Base-by-base conservation (phyloP, 1,140 invertebrate species). In the Micrasema longulum region DNA sequence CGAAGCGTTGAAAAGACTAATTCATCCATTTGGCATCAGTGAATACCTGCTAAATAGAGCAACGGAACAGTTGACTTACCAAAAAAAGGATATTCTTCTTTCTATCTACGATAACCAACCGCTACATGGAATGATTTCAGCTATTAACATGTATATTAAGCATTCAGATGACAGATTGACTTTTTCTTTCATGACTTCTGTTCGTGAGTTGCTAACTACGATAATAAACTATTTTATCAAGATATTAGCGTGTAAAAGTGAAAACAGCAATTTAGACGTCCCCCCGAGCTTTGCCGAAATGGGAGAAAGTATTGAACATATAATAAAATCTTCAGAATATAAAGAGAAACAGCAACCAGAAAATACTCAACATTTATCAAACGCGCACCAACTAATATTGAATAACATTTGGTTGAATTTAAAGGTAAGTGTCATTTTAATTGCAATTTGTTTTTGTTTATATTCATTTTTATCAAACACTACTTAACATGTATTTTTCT, bases 371-470 rank as follows among this genome's bases (percentile, higher is more conserved):
- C 80, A 81, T 77, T 76, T 91, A 71, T 88, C 88, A 64, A 83
- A 88, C 65, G 85, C 91, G 69, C 87, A 91, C 83, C 87, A 91
- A 82, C 77, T 91, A 73, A 87, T 94, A 75, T 78, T 93, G 12
- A 89, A 90, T 72, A 91, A 89, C 80, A 89, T 93, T 76, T 94
- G 92, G 93, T 84, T 92, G 72, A 93, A 91, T 75, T 84, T 94
- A 14, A 94, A 93, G 88, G 91, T 92, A 82, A 73, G 69, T 77
- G 1, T 47, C 16, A 48, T 36, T 31, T 4, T 31, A 4, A 31
- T 31, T 31, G 7, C 26, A 31, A 31, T 31, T 31, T 31, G 26
- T 4, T 31, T 7, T 31, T 2, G 26, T 31, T 31, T 31, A 31
- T 31, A 31, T 4, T n/a, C n/a, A n/a, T n/a, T n/a, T n/a, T n/a